Conservation (phyloP, 2,888 invertebrate species). For the Xylota sylvarum region DNA sequence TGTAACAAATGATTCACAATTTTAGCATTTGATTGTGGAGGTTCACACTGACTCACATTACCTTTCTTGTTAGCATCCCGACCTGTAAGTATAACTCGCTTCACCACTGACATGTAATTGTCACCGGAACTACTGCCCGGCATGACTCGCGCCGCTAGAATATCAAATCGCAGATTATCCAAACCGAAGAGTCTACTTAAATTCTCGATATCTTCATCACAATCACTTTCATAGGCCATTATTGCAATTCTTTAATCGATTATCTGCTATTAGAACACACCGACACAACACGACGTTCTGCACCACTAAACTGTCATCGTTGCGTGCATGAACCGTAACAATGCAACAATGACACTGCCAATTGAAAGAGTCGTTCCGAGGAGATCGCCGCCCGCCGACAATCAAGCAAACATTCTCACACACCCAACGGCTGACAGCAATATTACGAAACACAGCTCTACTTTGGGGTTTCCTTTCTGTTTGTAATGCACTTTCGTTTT, state of each 20-base stretch:
- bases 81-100: slow-evolving; percentile 81
- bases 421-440: neutral
- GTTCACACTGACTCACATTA: no score
- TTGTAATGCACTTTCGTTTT: slow-evolving; percentile 57
- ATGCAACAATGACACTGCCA: slow-evolving; percentile 27
- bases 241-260: slow-evolving; percentile 2
- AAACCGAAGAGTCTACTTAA: slow-evolving; percentile 79
- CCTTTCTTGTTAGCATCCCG: slow-evolving; percentile 77
- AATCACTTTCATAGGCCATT: slow-evolving; percentile 77
- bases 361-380: slow-evolving; percentile 12
- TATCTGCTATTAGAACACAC: slow-evolving; percentile 1
- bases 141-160: slow-evolving; percentile 79
- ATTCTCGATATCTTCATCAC: slow-evolving; percentile 81
- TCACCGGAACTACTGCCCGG: slow-evolving; percentile 83
- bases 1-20: neutral
- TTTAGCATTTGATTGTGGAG: neutral
- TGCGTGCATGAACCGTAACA: slow-evolving; percentile 33
- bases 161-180: slow-evolving; percentile 79
- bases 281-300: slow-evolving; percentile 13
- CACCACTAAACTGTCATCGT: slow-evolving; percentile 60
- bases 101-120: slow-evolving; percentile 84
- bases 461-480: slow-evolving; percentile 34
- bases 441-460: slow-evolving; percentile 53
- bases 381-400: neutral
- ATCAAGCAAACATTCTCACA: slow-evolving; percentile 17